Base-by-base conservation (phyloP, 2,797 vertebrate species). In the Neosilurus hyrtlii region DNA sequence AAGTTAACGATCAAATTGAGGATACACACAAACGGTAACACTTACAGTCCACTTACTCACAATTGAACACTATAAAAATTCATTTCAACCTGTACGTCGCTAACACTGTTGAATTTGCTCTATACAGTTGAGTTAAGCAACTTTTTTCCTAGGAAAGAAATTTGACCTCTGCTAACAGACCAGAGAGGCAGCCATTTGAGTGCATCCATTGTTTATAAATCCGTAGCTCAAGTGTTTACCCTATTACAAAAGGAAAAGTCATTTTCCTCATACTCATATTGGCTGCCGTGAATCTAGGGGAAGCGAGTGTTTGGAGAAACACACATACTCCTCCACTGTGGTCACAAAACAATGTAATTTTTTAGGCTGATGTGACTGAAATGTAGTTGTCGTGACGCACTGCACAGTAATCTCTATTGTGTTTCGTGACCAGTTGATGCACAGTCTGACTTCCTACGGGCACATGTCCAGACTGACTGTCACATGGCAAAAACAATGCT, bases 201-300 rank as follows among this genome's bases (percentile, higher is more conserved):
- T 65, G 56, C 80, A 68, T 79, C 78, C 61, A 86, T 83, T 90
- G 88, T 90, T 89, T 88, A 87, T 86, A 84, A 85, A 87, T 84
- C 85, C 84, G 35, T 11, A 62, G 82, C 83, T 86, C 78, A 81
- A 73, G 71, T 88, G 86, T 90, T 89, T 86, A 85, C 83, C 72
- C 84, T 83, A 74, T 79, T 72, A 66, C 61, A 80, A 71, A 83
- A 80, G 80, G 78, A 84, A 87, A 86, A 84, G 82, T 79, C 43
- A 83, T 89, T 88, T 81, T 87, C 82, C 81, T 83, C 70, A 80
- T 85, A 56, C 79, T 86, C 26, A 74, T 54, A 73, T 26, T 65
- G 66, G 74, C 66, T 85, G 80, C 82, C 71, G 79, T 83, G 82
- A 86, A 75, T 63, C 15, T 73, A 67, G 79, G 79, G 62, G 51